Conservation (phyloP, 2,888 invertebrate genomes). For the Ichneumon xanthorius region DNA sequence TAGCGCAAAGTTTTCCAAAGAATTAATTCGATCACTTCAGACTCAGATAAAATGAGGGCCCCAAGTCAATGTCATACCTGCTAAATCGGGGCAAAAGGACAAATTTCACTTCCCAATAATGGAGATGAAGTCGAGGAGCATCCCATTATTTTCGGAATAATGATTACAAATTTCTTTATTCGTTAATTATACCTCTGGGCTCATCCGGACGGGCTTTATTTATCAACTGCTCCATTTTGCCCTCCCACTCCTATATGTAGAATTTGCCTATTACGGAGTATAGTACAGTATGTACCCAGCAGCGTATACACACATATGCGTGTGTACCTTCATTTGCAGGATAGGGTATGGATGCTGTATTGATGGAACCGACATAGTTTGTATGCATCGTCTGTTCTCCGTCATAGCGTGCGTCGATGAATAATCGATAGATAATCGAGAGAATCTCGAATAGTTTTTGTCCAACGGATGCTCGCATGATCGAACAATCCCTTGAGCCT, state of each 20-base stretch:
- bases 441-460: slow-evolving; percentile 6
- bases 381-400: background rate
- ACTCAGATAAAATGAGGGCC: background rate
- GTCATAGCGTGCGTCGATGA: slow-evolving; percentile 40
- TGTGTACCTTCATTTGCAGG: background rate
- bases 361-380: slow-evolving; percentile 16
- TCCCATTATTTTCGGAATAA: too few species aligned
- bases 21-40: background rate
- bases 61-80: too few species aligned
- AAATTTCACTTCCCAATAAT: too few species aligned
- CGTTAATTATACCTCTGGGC: too few species aligned
- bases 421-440: slow-evolving; percentile 59
- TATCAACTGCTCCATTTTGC: background rate
- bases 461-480: background rate
- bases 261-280: background rate
- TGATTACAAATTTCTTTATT: too few species aligned
- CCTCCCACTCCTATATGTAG: background rate
- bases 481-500: background rate
- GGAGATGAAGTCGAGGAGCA: too few species aligned
- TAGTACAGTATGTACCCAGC: background rate
- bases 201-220: background rate
- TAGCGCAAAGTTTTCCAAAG: background rate
- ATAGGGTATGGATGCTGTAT: slow-evolving; percentile 14
- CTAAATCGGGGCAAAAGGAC: too few species aligned
- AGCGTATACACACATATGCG: background rate